phyloP scores from a whole-genome alignment of 2,113 vertebrate genomes.

The Polyodon spathula region DNA sequence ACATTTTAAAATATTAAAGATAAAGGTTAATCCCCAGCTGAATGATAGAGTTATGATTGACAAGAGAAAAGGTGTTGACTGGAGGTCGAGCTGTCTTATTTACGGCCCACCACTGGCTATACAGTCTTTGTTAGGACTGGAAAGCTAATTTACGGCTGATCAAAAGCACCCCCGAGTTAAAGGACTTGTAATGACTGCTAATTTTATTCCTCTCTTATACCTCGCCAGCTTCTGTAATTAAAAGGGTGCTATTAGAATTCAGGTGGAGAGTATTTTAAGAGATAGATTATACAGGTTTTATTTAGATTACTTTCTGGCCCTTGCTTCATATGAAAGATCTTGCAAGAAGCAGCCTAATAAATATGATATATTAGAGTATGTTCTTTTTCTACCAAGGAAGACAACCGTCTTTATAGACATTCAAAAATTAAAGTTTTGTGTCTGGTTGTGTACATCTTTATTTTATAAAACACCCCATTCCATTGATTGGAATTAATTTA shows the following conservation, averaged over 20 bases:
- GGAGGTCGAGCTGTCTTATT: slow-evolving; percentile 72
- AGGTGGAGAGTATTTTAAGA: slow-evolving; percentile 53
- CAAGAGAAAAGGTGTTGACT: slow-evolving; percentile 69
- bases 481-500: too few species aligned
- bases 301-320: background rate
- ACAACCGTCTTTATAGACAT: too few species aligned
- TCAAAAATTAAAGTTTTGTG: too few species aligned
- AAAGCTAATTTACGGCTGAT: slow-evolving; percentile 77
- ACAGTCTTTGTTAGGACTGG: slow-evolving; percentile 70
- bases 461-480: too few species aligned
- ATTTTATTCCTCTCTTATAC: slow-evolving; percentile 74
- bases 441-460: too few species aligned
- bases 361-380: too few species aligned
- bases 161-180: slow-evolving; percentile 76
- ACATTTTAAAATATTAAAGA: slow-evolving; percentile 32
- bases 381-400: too few species aligned
- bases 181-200: slow-evolving; percentile 77
- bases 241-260: slow-evolving; percentile 71
- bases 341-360: background rate
- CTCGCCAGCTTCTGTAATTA: slow-evolving; percentile 72
- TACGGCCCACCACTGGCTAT: slow-evolving; percentile 69
- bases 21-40: slow-evolving; percentile 67
- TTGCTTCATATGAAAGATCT: background rate
- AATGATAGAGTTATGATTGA: slow-evolving; percentile 68
- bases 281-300: slow-evolving; percentile 13